A percentile compares a stretch with the other conserved stretches of the same genome.
Conservation (phyloP, 2,888 invertebrate species). For the Agapostemon virescens region DNA sequence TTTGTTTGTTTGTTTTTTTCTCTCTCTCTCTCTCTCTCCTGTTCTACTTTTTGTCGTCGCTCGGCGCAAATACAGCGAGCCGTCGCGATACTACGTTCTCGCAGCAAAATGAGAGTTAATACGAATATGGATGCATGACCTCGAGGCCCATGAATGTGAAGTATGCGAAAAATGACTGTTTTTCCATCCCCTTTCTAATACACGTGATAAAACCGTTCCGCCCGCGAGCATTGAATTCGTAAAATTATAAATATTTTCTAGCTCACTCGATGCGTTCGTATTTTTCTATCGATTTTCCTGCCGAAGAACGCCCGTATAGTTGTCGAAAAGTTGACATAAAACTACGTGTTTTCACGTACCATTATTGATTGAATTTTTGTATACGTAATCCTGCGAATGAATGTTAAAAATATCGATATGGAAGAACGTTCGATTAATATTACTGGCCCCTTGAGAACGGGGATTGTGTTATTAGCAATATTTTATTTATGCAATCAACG, state of each 20-base stretch:
- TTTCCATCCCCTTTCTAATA: neutral
- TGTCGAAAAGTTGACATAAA: neutral
- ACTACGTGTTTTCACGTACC: neutral
- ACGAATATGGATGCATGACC: neutral
- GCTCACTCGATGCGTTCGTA: neutral
- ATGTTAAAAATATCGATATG: no score
- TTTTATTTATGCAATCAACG: no score
- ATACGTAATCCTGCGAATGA: no score
- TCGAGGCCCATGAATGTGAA: neutral
- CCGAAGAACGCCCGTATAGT: neutral
- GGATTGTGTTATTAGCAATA: no score
- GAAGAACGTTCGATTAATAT: no score
- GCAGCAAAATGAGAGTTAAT: neutral
- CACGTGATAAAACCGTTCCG: no score
- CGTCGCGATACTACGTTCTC: neutral
- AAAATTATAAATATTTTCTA: neutral
- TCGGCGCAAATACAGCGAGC: neutral
- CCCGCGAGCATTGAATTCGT: neutral
- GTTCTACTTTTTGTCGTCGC: slow-evolving; percentile 15
- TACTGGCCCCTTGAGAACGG: no score
- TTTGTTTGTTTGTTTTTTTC: slow-evolving; percentile 32
- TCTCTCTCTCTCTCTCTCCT: no score
- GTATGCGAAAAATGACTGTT: neutral
- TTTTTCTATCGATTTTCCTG: neutral
- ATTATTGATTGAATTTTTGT: neutral